These are phyloP conservation scores for Colletes collaris DNA, from an alignment of 2,888 invertebrate species.

Conservation along the genomic window DNA sequence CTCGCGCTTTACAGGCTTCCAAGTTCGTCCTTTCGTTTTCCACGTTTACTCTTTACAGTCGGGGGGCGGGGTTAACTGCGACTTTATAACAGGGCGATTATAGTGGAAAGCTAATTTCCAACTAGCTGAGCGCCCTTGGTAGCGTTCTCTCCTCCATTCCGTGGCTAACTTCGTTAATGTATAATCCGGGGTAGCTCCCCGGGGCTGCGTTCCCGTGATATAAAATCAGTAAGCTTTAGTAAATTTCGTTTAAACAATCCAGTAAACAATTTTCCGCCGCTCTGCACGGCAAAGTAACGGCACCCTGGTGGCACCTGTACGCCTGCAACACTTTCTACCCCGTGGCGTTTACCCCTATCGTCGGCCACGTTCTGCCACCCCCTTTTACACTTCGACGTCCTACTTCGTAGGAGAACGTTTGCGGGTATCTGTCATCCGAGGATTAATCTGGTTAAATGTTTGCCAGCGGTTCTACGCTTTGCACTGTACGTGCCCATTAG, in stretches of 20 bases:
- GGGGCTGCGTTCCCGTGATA: slow-evolving; percentile 81
- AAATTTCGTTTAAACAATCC: slow-evolving; percentile 83
- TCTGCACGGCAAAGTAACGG: slow-evolving; percentile 82
- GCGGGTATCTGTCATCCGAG: slow-evolving; percentile 41
- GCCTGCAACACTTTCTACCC: slow-evolving; percentile 70
- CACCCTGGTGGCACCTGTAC: slow-evolving; percentile 78
- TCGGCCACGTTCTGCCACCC: slow-evolving; percentile 39
- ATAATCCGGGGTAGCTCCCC: slow-evolving; percentile 80
- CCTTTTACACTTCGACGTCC: slow-evolving; percentile 36
- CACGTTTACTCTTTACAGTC: slow-evolving; percentile 52
- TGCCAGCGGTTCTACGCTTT: slow-evolving; percentile 13
- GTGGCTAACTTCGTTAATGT: slow-evolving; percentile 81
- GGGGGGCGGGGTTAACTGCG: slow-evolving; percentile 44
- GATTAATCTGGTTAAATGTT: slow-evolving; percentile 50
- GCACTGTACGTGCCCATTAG: not conserved
- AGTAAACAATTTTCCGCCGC: slow-evolving; percentile 83
- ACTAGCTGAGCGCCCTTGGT: slow-evolving; percentile 60
- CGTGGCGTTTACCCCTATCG: slow-evolving; percentile 70
- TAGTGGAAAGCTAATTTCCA: slow-evolving; percentile 75
- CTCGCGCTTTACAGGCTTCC: slow-evolving; percentile 18
- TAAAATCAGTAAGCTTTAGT: slow-evolving; percentile 83
- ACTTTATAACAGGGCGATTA: slow-evolving; percentile 72
- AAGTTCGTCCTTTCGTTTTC: slow-evolving; percentile 27
- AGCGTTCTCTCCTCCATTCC: slow-evolving; percentile 31
- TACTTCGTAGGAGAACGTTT: slow-evolving; percentile 16